Base-by-base conservation (phyloP, 2,113 vertebrate genomes). In the Anhinga rufa region DNA sequence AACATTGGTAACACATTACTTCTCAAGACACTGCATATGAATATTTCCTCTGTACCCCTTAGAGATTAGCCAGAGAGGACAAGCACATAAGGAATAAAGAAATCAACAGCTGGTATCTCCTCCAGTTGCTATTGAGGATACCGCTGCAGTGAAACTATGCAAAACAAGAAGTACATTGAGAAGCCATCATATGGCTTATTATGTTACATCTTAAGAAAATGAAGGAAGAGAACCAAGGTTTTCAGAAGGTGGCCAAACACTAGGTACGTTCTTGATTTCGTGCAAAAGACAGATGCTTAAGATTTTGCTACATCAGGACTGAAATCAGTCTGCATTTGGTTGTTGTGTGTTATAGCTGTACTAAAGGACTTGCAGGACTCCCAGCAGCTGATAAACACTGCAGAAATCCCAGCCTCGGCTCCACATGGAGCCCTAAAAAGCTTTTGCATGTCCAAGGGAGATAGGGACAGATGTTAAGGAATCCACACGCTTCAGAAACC, bases 151-250 rank as follows among this genome's bases (percentile, higher is more conserved):
- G 48, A 87, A 90, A 64, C 70, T 44, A 88, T 18, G 66, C 74
- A 76, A 90, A 85, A 87, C n/a, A 62, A 94, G 51, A 40, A 85
- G 80, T 85, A 88, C 90, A 92, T 93, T 69, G 71, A 88, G 88
- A 78, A 85, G 38, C n/a, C 40, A 85, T 68, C 55, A 19, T 2
- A 62, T 24, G 31, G 57, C 34, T 69, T 55, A 32, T 51, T 71
- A 79, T 16, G 22, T 51, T 75, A 70, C 61, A 78, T 31, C 42
- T 71, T 38, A 74, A 71, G 38, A 85, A 81, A 88, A 77, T 1
- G 7, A 89, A 82, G 38, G 51, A 6, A 12, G 46, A 78, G 46
- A 79, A 72, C 16, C 17, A 34, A 49, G n/a, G 52, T 28, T 85
- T 78, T 32, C 57, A 72, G 62, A 72, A 88, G 22, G 36, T 36